Percentiles rank a stretch among this genome's conserved stretches.
Conservation (phyloP, 2,797 vertebrate species). For the Tenualosa thibaudeaui region DNA sequence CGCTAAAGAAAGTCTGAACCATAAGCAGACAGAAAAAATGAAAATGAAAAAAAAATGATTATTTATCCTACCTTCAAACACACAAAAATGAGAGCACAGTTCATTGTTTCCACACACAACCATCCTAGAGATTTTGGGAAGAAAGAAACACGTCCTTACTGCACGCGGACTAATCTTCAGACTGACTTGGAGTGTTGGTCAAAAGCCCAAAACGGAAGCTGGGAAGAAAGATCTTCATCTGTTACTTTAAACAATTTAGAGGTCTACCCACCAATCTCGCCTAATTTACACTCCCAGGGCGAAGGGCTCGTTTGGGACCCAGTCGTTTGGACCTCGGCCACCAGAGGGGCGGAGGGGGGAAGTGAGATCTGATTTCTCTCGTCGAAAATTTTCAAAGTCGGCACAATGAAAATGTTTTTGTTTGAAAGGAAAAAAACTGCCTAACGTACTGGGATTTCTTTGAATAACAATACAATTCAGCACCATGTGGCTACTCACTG, state of each 20-base stretch:
- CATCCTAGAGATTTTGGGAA: constrained; percentile 39
- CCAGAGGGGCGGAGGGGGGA: constrained; percentile 29
- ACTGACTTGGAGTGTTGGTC: constrained; percentile 24
- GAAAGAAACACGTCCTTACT: constrained; percentile 1
- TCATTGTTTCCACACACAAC: constrained; percentile 46
- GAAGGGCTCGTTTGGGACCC: constrained; percentile 35
- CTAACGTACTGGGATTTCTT: background rate
- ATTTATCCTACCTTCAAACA: constrained; percentile 42
- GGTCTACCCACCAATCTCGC: constrained; percentile 40
- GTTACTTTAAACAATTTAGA: constrained; percentile 55
- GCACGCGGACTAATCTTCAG: constrained; percentile 14
- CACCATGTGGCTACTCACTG: background rate
- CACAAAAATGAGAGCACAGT: constrained; percentile 35
- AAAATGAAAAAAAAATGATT: background rate
- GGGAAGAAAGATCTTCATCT: constrained; percentile 47
- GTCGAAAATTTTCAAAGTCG: constrained; percentile 27
- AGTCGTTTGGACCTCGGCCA: constrained; percentile 45
- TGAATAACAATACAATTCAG: background rate
- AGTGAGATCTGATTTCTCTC: constrained; percentile 36
- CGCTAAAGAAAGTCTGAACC: background rate
- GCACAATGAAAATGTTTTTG: constrained; percentile 41
- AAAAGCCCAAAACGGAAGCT: constrained; percentile 42
- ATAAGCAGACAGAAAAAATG: background rate
- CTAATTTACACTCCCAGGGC: constrained; percentile 51
- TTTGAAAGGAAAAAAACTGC: constrained; percentile 30